Base-by-base conservation (phyloP, 2,797 vertebrate species). In the Gephyroberyx darwinii region DNA sequence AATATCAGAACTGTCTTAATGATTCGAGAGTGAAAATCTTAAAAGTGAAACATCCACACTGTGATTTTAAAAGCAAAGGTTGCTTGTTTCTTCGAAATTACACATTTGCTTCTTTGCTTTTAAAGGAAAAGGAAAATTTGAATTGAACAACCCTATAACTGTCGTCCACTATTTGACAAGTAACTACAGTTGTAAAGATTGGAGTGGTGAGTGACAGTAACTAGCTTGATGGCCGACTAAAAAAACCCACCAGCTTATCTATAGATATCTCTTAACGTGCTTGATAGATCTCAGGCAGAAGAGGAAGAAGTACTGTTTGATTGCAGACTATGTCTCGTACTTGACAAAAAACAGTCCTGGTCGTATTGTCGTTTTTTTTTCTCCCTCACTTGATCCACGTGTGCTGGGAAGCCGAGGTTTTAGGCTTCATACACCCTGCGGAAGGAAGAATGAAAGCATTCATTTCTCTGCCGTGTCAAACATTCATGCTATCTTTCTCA, bases 381-480 rank as follows among this genome's bases (percentile, higher is more conserved):
- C 61, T 58, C 64, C 79, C 68, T 77, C 56, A 19, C 66, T 80
- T 63, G 48, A 68, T 84, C 81, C 77, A 51, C 22, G 33, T 69
- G 54, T 69, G 81, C 56, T 47, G 71, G 55, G n/a, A 5, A 30
- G 65, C 45, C 8, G 14, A 19, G 26, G 37, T 31, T 79, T 91
- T 92, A 95, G 65, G 94, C 92, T 76, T 94, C 94, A 2, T 94
- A 95, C 37, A 94, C 94, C 89, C 94, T 95, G 89, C 19, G 58
- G 75, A 70, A 69, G 55, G 82, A 76, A 31, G 8, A 68, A 75
- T 59, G 45, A 3, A 17, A 16, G 2, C 20, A 33, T 68, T 58
- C 7, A 20, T 26, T 41, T 50, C 14, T 17, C 14, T 12, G 16
- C 39, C 5, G 51, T 19, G 61, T 37, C 53, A 62, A 65, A 45